Evolutionary conservation across 2,888 invertebrate genomes (phyloP).

Genomic region (Nymphalis urticae): DNA sequence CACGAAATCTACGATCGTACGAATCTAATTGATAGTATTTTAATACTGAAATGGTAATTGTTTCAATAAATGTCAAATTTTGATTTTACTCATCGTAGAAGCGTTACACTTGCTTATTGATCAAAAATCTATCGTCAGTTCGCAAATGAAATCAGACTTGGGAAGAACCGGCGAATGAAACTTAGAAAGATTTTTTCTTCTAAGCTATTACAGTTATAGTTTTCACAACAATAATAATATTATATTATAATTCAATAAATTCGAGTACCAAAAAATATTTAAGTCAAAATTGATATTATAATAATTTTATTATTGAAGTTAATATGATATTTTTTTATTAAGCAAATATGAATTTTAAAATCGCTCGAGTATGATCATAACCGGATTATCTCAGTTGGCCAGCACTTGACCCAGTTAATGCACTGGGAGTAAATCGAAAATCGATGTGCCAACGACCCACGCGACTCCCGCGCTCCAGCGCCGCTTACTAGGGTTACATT

Average conservation of each 20-base stretch:
- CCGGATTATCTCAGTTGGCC: slow-evolving; percentile 52
- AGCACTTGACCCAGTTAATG: slow-evolving; percentile 77
- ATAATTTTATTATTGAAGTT: slow-evolving; percentile 5
- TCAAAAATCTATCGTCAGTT: too few species aligned
- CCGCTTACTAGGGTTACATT: slow-evolving; percentile 13
- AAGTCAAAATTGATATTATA: background rate
- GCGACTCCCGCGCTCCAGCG: slow-evolving; percentile 58
- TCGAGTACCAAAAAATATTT: background rate
- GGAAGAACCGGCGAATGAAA: too few species aligned
- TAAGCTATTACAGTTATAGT: too few species aligned
- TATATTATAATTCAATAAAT: too few species aligned
- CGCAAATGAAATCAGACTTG: too few species aligned
- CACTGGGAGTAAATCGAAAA: slow-evolving; percentile 76
- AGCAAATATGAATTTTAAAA: slow-evolving; percentile 29
- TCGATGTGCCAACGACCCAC: slow-evolving; percentile 69
- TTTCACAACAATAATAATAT: too few species aligned
- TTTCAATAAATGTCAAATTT: background rate
- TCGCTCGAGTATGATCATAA: slow-evolving; percentile 25
- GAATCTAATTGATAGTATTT: slow-evolving; percentile 34
- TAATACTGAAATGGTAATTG: background rate
- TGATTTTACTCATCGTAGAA: too few species aligned
- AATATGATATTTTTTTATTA: slow-evolving; percentile 10
- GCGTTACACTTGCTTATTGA: too few species aligned
- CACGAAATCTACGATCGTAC: slow-evolving; percentile 31
- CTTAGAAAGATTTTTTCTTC: too few species aligned